Evolutionary conservation across 1,140 invertebrate genomes (phyloP).

Genomic region (Listronotus bonariensis): DNA sequence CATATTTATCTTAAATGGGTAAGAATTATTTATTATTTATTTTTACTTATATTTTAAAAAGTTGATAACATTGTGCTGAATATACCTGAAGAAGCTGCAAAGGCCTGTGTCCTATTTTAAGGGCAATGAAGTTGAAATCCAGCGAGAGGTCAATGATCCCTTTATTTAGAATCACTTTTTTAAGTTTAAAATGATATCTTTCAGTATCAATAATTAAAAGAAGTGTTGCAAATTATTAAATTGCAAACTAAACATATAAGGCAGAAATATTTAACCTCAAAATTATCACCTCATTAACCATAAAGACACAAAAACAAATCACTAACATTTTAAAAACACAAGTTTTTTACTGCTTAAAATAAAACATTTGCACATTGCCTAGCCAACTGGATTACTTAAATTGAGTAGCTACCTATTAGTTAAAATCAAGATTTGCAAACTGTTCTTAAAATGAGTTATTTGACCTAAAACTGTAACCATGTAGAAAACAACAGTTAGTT

Average conservation of each 20-base stretch:
- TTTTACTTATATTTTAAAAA: no score
- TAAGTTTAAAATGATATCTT: no score
- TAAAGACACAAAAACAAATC: background rate
- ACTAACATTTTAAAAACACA: conserved; percentile 7
- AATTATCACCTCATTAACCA: no score
- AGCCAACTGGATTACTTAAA: conserved; percentile 18
- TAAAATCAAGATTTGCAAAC: conserved; percentile 42
- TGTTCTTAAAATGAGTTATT: conserved; percentile 52
- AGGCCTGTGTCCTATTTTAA: background rate
- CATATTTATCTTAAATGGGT: no score
- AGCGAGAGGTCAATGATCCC: conserved; percentile 26
- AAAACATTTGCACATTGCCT: conserved; percentile 20
- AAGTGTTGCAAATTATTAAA: no score
- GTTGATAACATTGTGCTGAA: no score
- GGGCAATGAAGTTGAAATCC: background rate
- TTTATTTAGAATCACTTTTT: background rate
- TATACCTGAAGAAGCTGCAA: no score
- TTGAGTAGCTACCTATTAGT: conserved; percentile 19
- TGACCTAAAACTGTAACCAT: conserved; percentile 56
- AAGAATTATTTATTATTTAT: no score
- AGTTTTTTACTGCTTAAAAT: background rate
- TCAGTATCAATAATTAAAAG: no score
- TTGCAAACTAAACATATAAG: no score
- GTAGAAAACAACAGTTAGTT: conserved; percentile 55
- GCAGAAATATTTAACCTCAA: no score